Evolutionary conservation across 35 echinoderm and acorn worm species (phyloP).

Genomic region (Heliocidaris erythrogramma): DNA sequence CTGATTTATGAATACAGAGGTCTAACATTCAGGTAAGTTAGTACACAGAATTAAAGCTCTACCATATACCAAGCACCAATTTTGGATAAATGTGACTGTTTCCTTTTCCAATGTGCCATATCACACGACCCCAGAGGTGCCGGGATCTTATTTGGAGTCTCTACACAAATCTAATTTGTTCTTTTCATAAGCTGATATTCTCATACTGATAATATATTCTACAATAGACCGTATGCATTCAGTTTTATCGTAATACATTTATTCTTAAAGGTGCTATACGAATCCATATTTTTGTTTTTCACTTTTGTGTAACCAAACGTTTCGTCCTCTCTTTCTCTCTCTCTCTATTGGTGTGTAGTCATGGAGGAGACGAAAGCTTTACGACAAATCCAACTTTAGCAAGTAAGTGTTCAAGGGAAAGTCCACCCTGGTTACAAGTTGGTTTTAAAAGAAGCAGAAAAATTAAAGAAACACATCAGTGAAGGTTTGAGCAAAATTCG

Average conservation of each 20-base stretch:
- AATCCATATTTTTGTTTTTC: neutral
- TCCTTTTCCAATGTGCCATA: too few relatives aligned
- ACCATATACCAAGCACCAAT: neutral
- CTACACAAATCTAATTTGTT: neutral
- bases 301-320: too few relatives aligned
- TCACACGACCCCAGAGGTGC: too few relatives aligned
- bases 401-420: too few relatives aligned
- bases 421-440: too few relatives aligned
- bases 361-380: conserved; percentile 68
- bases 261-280: neutral
- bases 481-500: too few relatives aligned
- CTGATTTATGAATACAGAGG: conserved; percentile 72
- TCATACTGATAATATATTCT: neutral
- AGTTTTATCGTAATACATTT: neutral
- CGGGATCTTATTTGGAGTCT: too few relatives aligned
- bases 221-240: neutral
- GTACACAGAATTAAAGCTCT: neutral
- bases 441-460: too few relatives aligned
- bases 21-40: conserved; percentile 78
- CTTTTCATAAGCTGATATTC: neutral
- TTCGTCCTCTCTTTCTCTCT: neutral
- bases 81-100: too few relatives aligned
- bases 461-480: too few relatives aligned
- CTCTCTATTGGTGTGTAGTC: conserved; percentile 42
- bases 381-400: conserved; percentile 67